Evolutionary conservation across 2,888 invertebrate species (phyloP).

Genomic region (Sphinx pinastri): DNA sequence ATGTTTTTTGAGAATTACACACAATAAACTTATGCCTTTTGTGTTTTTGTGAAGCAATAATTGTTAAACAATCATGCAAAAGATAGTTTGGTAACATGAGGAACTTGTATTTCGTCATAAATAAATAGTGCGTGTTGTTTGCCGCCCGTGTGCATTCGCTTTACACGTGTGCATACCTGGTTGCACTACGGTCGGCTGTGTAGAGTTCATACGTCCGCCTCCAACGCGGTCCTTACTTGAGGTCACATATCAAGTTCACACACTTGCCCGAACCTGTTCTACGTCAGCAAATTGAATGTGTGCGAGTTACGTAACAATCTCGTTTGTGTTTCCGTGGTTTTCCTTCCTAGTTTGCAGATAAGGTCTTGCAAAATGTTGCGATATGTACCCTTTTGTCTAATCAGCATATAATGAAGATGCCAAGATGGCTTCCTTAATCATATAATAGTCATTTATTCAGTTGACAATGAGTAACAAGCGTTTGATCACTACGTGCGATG

Average conservation of each 20-base stretch:
- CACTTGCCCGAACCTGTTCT: slow-evolving; percentile 64
- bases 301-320: slow-evolving; percentile 46
- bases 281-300: slow-evolving; percentile 44
- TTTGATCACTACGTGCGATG: slow-evolving; percentile 4
- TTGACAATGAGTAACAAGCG: neutral
- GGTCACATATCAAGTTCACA: slow-evolving; percentile 80
- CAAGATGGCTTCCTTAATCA: neutral
- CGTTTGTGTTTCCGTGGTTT: slow-evolving; percentile 49
- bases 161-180: slow-evolving; percentile 52
- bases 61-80: slow-evolving; percentile 8
- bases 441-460: neutral
- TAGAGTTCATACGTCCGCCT: slow-evolving; percentile 61
- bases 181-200: slow-evolving; percentile 41
- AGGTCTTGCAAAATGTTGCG: slow-evolving; percentile 30
- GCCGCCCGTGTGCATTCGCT: slow-evolving; percentile 46
- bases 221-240: slow-evolving; percentile 58
- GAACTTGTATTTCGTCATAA: slow-evolving; percentile 8
- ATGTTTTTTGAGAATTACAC: slow-evolving; percentile 22
- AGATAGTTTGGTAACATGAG: slow-evolving; percentile 10
- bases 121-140: slow-evolving; percentile 24
- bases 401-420: neutral
- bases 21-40: slow-evolving; percentile 14
- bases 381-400: slow-evolving; percentile 12
- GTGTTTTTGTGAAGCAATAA: slow-evolving; percentile 12
- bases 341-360: slow-evolving; percentile 47